These are phyloP conservation scores for Naso thynnoides DNA, from an alignment of 2,797 vertebrate species.

Conservation along the genomic window DNA sequence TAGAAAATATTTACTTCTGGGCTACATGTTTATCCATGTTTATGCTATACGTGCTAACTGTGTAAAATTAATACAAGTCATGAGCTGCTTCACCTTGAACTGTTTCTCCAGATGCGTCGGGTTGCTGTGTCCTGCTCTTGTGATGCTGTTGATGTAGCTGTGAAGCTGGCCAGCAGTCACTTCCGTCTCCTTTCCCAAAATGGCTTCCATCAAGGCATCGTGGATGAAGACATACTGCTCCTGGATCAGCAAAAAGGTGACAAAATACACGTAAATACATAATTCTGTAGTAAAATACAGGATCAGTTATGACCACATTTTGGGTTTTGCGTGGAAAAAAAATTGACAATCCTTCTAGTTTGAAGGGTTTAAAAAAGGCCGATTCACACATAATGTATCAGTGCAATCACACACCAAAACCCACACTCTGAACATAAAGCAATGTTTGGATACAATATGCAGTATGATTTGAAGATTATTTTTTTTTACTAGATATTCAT, in stretches of 20 bases:
- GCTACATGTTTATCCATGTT: no score
- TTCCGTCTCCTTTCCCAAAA: conserved; percentile 93
- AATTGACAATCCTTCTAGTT: no score
- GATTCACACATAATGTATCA: no score
- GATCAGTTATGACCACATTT: background rate
- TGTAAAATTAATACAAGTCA: background rate
- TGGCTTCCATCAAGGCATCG: conserved; percentile 95
- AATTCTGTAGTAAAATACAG: background rate
- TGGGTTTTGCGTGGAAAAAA: no score
- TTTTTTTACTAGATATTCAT: no score
- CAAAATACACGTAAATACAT: background rate
- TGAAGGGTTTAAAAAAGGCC: no score
- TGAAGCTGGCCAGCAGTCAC: conserved; percentile 90
- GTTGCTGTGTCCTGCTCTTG: conserved; percentile 87
- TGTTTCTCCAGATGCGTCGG: conserved; percentile 92
- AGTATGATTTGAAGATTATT: no score
- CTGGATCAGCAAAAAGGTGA: conserved; percentile 68
- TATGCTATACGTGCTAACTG: background rate
- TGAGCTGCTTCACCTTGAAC: conserved; percentile 87
- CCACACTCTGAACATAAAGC: no score
- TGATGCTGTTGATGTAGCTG: conserved; percentile 92
- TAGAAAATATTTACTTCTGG: no score
- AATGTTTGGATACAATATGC: no score
- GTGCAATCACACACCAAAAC: no score
- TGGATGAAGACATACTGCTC: conserved; percentile 98